Conservation (phyloP, 2,888 invertebrate species). For the Lycocerus yunnanus region DNA sequence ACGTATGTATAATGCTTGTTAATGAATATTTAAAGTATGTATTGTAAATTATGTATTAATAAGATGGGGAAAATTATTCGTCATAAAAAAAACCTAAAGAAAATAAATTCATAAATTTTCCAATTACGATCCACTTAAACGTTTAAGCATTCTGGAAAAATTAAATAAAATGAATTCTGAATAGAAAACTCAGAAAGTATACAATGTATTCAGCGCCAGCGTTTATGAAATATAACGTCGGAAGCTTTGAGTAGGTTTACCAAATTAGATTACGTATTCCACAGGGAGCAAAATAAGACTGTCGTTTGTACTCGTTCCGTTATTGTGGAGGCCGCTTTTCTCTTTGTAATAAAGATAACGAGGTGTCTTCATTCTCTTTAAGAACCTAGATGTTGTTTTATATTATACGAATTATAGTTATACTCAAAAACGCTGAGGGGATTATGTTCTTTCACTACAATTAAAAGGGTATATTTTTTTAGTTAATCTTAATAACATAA, state of each 20-base stretch:
- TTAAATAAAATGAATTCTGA: conserved; percentile 34
- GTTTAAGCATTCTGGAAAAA: conserved; percentile 29
- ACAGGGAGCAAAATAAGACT: conserved; percentile 42
- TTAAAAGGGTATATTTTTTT: neutral
- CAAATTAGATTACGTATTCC: conserved; percentile 48
- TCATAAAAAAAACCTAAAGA: conserved; percentile 10
- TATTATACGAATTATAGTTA: conserved; percentile 32
- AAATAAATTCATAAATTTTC: conserved; percentile 35
- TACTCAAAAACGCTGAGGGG: conserved; percentile 27
- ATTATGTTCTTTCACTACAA: conserved; percentile 22
- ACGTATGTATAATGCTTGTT: neutral
- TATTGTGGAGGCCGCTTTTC: conserved; percentile 43
- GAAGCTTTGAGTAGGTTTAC: conserved; percentile 45
- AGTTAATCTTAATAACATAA: neutral
- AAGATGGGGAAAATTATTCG: neutral
- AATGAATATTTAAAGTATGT: neutral
- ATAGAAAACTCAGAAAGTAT: conserved; percentile 33
- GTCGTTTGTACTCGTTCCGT: conserved; percentile 43
- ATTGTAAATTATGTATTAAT: neutral
- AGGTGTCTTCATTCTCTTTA: conserved; percentile 44
- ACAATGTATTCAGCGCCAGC: conserved; percentile 31
- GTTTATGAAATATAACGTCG: conserved; percentile 43
- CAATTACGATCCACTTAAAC: conserved; percentile 36
- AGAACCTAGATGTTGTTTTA: conserved; percentile 35
- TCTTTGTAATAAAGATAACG: conserved; percentile 50